Percentiles rank a stretch among this genome's conserved stretches.
Conservation (phyloP, 1,140 invertebrate genomes). For the Elysia chlorotica region DNA sequence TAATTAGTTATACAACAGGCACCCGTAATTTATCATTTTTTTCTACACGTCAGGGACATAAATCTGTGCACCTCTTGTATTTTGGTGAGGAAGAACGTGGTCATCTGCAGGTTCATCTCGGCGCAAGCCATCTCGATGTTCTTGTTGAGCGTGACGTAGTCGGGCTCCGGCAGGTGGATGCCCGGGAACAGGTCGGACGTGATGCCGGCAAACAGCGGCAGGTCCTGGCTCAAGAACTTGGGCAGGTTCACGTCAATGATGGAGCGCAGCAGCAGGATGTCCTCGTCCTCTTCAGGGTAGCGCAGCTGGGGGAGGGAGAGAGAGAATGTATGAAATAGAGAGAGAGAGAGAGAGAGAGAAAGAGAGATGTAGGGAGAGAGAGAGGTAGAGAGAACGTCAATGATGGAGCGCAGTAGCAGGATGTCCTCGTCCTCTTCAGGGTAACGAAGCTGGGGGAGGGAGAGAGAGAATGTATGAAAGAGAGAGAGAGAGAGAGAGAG, state of each 20-base stretch:
- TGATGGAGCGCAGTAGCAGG: conserved; percentile 74
- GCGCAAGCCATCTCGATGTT: conserved; percentile 70
- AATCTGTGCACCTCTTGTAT: conserved; percentile 78
- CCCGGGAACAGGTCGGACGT: conserved; percentile 21
- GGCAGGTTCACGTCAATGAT: conserved; percentile 62
- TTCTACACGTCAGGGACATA: too few species aligned
- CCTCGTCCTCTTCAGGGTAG: conserved; percentile 75
- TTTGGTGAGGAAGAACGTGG: conserved; percentile 82
- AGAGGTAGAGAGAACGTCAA: too few species aligned
- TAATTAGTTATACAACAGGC: too few species aligned
- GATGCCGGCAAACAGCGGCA: conserved; percentile 22
- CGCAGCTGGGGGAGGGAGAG: conserved; percentile 3
- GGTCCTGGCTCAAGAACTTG: conserved; percentile 48
- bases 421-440: conserved; percentile 74
- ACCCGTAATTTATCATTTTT: too few species aligned
- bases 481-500: too few species aligned
- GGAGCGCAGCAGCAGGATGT: conserved; percentile 75
- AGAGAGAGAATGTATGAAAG: too few species aligned
- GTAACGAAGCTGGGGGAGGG: conserved; percentile 54
- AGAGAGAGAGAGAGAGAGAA: too few species aligned
- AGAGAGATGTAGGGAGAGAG: too few species aligned
- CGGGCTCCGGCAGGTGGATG: conserved; percentile 10
- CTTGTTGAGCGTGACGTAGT: conserved; percentile 63
- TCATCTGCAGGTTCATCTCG: conserved; percentile 78
- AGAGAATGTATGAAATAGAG: too few species aligned